A percentile compares a stretch with the other conserved stretches of the same genome.
These are phyloP conservation scores for Pteronura brasiliensis DNA, from an alignment of 2,113 vertebrate genomes.

Conservation along the genomic window DNA sequence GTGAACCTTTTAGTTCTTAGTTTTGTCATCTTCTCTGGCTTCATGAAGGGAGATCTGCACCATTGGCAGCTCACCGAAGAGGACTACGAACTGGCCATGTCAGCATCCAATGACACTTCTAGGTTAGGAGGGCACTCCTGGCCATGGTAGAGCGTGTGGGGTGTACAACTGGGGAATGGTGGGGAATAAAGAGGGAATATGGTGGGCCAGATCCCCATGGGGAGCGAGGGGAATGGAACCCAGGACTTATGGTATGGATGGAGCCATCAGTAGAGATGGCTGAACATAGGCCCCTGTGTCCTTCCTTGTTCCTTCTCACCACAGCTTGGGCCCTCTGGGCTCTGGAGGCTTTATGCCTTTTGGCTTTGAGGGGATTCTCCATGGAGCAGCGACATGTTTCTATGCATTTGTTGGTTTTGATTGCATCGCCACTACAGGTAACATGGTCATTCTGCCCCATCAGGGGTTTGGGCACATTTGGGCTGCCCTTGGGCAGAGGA, in stretches of 20 bases:
- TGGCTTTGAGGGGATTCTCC: conserved; percentile 89
- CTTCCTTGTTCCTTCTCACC: not conserved
- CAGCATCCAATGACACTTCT: not conserved
- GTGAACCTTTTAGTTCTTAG: conserved; percentile 92
- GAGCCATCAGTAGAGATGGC: not conserved
- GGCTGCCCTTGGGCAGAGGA: not conserved
- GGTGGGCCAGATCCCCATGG: conserved; percentile 66
- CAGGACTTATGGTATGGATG: not conserved
- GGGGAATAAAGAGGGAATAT: not conserved
- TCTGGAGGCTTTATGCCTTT: conserved; percentile 91
- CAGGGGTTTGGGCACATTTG: not conserved
- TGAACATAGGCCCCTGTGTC: not conserved
- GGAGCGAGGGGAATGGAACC: not conserved
- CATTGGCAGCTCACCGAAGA: conserved; percentile 88
- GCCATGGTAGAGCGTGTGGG: not conserved
- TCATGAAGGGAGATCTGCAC: conserved; percentile 86
- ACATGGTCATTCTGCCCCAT: accelerated
- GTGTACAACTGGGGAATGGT: not conserved
- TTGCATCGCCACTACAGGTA: conserved; percentile 95
- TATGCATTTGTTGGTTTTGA: conserved; percentile 96
- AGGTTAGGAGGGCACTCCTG: conserved; percentile 61
- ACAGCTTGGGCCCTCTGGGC: conserved; percentile 81
- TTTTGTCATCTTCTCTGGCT: conserved; percentile 90
- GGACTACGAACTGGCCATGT: conserved; percentile 57
- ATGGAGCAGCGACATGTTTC: conserved; percentile 93